phyloP scores from a whole-genome alignment of 1,140 invertebrate genomes.

The Dreissena rostriformis region DNA sequence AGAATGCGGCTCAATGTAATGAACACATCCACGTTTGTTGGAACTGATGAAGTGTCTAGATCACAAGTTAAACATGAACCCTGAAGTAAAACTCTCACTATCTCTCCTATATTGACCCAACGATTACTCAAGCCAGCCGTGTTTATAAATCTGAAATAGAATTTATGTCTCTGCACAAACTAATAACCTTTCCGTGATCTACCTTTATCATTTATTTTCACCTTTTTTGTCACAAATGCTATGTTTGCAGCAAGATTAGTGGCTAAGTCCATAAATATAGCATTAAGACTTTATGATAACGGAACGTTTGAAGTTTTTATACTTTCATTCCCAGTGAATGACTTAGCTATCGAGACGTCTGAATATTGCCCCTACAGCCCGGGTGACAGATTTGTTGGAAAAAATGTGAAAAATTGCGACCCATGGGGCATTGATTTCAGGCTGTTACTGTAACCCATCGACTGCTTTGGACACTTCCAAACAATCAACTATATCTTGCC shows the following conservation, averaged over 20 bases:
- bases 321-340: slow-evolving; percentile 41
- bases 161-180: slow-evolving; percentile 7
- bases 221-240: slow-evolving; percentile 12
- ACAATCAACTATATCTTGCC: too few relatives aligned
- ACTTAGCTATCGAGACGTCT: slow-evolving; percentile 27
- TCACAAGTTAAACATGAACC: too few relatives aligned
- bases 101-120: background rate
- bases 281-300: slow-evolving; percentile 42
- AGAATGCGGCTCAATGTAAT: too few relatives aligned
- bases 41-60: too few relatives aligned
- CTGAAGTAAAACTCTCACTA: background rate
- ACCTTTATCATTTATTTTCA: slow-evolving; percentile 6
- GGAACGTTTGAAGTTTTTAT: slow-evolving; percentile 42
- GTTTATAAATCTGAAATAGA: slow-evolving; percentile 6
- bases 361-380: slow-evolving; percentile 23
- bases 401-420: background rate
- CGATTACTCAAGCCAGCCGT: background rate
- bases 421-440: too few relatives aligned
- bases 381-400: background rate
- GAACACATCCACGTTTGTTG: too few relatives aligned
- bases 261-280: slow-evolving; percentile 29
- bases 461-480: too few relatives aligned
- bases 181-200: slow-evolving; percentile 4
- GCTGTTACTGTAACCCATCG: too few relatives aligned
- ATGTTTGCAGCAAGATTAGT: background rate